Evolutionary conservation across 2,113 vertebrate genomes (phyloP).

Genomic region (Xiphophorus maculatus): DNA sequence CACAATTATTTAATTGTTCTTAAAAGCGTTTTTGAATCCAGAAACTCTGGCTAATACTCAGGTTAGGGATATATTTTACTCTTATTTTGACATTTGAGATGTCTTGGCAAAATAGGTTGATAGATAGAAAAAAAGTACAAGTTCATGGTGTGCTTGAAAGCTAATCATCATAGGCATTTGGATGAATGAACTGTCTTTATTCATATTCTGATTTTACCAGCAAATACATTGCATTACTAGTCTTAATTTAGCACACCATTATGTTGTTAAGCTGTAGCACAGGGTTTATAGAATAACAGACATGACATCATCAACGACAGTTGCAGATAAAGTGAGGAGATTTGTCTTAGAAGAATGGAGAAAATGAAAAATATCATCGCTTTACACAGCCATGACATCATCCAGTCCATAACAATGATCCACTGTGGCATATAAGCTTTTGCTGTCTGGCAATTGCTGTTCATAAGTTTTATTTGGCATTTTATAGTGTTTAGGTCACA

Average conservation of each 20-base stretch:
- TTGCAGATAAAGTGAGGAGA: constrained; percentile 69
- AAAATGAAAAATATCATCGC: constrained; percentile 51
- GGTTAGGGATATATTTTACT: not conserved
- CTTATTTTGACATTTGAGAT: not conserved
- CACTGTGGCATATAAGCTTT: constrained; percentile 75
- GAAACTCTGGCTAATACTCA: not conserved
- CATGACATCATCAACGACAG: constrained; percentile 71
- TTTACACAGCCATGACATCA: constrained; percentile 77
- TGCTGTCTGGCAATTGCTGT: constrained; percentile 73
- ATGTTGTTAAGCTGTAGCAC: constrained; percentile 4
- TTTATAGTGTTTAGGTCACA: constrained; percentile 85
- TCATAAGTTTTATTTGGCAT: constrained; percentile 83
- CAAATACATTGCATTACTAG: not conserved
- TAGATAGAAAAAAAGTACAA: not conserved
- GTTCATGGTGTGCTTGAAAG: not conserved
- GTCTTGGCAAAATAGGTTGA: not conserved
- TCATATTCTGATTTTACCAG: not conserved
- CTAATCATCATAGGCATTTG: not conserved
- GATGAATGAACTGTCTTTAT: not conserved
- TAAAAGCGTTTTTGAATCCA: constrained; percentile 8
- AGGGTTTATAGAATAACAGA: constrained; percentile 44
- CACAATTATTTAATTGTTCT: constrained; percentile 56
- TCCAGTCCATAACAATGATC: constrained; percentile 82
- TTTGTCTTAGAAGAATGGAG: constrained; percentile 51
- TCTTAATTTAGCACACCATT: not conserved